Evolutionary conservation across 2,797 vertebrate genomes (phyloP).

Genomic region (Sebastes minor): DNA sequence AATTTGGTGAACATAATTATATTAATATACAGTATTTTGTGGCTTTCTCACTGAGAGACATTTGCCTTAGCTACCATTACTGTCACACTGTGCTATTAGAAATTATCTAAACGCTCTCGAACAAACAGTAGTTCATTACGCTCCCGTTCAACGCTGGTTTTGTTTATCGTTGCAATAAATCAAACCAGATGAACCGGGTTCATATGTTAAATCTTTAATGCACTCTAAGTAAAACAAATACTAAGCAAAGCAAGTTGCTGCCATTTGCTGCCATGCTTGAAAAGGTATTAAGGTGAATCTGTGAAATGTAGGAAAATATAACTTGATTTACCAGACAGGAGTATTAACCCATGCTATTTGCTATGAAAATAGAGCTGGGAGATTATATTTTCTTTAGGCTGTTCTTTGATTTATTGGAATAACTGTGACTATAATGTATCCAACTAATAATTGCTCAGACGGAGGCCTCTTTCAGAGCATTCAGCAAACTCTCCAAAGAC

Average conservation of each 20-base stretch:
- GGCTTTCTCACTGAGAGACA: conserved; percentile 1
- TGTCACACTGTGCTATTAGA: background rate
- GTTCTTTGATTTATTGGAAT: conserved; percentile 55
- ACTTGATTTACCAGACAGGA: conserved; percentile 38
- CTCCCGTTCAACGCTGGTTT: conserved; percentile 25
- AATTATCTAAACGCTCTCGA: conserved; percentile 25
- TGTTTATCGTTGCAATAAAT: conserved; percentile 62
- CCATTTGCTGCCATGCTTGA: conserved; percentile 24
- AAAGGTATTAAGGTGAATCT: conserved; percentile 50
- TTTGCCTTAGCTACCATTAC: conserved; percentile 31
- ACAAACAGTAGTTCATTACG: conserved; percentile 56
- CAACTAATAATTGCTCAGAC: conserved; percentile 60
- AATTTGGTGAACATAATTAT: background rate
- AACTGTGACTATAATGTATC: conserved; percentile 56
- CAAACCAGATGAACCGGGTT: conserved; percentile 54
- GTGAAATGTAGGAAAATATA: conserved; percentile 54
- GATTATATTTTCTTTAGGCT: conserved; percentile 57
- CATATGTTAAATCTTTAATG: conserved; percentile 58
- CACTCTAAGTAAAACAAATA: conserved; percentile 48
- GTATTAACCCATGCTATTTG: conserved; percentile 51
- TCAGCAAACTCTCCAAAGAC: conserved; percentile 65
- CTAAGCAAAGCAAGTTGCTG: conserved; percentile 26
- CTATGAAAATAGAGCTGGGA: conserved; percentile 47
- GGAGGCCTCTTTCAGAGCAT: conserved; percentile 42
- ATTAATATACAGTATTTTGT: background rate